Evolutionary conservation across 2,888 invertebrate genomes (phyloP).

Genomic region (Tenthredo amoena): DNA sequence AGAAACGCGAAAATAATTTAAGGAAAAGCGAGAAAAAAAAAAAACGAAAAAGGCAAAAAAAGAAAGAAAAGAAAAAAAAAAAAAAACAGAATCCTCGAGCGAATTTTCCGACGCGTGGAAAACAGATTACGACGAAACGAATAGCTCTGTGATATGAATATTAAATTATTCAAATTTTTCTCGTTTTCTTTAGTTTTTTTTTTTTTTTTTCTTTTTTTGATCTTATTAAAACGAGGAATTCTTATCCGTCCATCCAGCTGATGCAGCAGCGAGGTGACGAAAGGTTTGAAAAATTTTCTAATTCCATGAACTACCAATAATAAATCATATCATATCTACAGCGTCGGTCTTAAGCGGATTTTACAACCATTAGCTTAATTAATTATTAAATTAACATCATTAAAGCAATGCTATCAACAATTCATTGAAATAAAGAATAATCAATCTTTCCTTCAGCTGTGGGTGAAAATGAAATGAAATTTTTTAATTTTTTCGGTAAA

Average conservation of each 20-base stretch:
- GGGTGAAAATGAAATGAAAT: no score
- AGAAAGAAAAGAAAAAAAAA: background rate
- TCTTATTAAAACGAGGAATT: background rate
- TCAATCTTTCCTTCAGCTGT: no score
- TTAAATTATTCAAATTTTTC: slow-evolving; percentile 25
- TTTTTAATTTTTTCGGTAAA: no score
- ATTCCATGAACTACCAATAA: background rate
- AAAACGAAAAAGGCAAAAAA: background rate
- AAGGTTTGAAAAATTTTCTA: background rate
- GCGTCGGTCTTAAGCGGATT: no score
- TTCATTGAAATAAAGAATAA: no score
- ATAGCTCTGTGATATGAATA: slow-evolving; percentile 20
- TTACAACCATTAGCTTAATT: no score
- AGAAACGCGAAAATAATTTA: slow-evolving; percentile 17
- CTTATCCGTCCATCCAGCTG: background rate
- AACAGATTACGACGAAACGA: slow-evolving; percentile 33
- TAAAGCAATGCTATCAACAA: no score
- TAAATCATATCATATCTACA: no score
- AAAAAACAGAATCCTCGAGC: background rate
- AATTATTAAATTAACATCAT: no score
- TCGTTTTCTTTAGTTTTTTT: background rate
- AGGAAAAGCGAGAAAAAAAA: background rate
- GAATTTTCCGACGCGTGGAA: slow-evolving; percentile 24
- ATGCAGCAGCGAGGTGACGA: background rate
- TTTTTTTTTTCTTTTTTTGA: background rate